phyloP scores from a whole-genome alignment of 1,140 invertebrate genomes.

The Micrasema longulum region DNA sequence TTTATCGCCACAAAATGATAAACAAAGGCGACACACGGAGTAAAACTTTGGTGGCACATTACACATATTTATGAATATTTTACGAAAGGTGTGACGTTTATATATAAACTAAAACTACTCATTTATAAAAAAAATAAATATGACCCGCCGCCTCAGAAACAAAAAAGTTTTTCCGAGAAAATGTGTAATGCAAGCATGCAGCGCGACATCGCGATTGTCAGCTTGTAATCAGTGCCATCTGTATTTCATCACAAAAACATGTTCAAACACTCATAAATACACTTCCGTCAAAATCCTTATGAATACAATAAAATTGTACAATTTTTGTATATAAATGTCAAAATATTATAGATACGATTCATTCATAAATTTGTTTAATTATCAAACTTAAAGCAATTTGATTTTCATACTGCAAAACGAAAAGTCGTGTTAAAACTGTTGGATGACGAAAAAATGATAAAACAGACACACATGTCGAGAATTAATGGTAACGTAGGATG shows the following conservation, averaged over 20 bases:
- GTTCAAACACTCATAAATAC: constrained; percentile 35
- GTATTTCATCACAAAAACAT: constrained; percentile 42
- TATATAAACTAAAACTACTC: constrained; percentile 62
- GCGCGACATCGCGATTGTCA: constrained; percentile 70
- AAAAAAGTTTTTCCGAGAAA: constrained; percentile 47
- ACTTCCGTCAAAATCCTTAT: background rate
- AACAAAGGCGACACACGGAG: constrained; percentile 76
- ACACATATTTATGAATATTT: constrained; percentile 71
- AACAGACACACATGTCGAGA: too few relatives aligned
- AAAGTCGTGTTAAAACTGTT: too few relatives aligned
- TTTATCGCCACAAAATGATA: constrained; percentile 70
- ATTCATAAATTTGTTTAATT: too few relatives aligned
- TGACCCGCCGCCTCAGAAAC: constrained; percentile 41
- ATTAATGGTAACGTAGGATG: too few relatives aligned
- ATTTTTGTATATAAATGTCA: too few relatives aligned
- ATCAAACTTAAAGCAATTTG: too few relatives aligned
- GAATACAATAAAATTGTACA: background rate
- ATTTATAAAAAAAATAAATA: constrained; percentile 48
- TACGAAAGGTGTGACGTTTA: constrained; percentile 57
- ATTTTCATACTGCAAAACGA: too few relatives aligned
- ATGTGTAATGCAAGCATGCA: constrained; percentile 52
- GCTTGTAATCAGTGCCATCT: constrained; percentile 55
- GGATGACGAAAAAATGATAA: too few relatives aligned
- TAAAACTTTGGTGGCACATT: constrained; percentile 76
- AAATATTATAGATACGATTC: too few relatives aligned